phyloP scores from a whole-genome alignment of 2,888 invertebrate genomes.

The Ormia ochracea region DNA sequence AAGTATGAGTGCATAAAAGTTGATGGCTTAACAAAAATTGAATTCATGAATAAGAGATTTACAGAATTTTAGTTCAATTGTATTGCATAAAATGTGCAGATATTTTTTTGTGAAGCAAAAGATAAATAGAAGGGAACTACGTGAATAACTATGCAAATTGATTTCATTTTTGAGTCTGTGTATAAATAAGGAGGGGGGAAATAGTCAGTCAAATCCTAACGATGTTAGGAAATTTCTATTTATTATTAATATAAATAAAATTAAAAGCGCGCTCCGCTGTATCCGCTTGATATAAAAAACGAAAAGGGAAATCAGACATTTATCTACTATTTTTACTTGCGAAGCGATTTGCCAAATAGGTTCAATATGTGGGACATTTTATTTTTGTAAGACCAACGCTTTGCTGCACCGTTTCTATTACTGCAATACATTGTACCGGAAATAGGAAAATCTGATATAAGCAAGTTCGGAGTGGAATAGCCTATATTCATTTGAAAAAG shows the following conservation, averaged over 20 bases:
- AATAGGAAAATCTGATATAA: too few relatives aligned
- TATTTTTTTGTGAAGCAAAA: neutral
- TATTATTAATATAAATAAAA: neutral
- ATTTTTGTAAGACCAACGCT: too few relatives aligned
- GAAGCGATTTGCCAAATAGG: too few relatives aligned
- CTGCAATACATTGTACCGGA: too few relatives aligned
- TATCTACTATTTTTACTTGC: too few relatives aligned
- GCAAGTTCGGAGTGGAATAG: too few relatives aligned
- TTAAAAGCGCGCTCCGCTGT: neutral
- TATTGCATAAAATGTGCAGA: constrained; percentile 17
- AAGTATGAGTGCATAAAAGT: constrained; percentile 28
- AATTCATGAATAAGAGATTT: constrained; percentile 56
- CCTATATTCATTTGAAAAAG: too few relatives aligned
- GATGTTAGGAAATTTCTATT: neutral
- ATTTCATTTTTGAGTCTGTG: constrained; percentile 27
- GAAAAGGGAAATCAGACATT: too few relatives aligned
- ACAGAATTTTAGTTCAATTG: constrained; percentile 38
- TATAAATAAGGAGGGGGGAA: neutral
- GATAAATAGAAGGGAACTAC: constrained; percentile 20
- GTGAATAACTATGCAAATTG: constrained; percentile 45
- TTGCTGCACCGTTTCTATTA: too few relatives aligned
- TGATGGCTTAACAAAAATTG: constrained; percentile 44
- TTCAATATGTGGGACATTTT: too few relatives aligned
- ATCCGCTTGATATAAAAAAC: too few relatives aligned
- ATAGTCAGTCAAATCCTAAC: neutral